Evolutionary conservation across 2,888 invertebrate species (phyloP), one percentile per base, ranked within the genome.

Genomic region (Lycia hirtaria): DNA sequence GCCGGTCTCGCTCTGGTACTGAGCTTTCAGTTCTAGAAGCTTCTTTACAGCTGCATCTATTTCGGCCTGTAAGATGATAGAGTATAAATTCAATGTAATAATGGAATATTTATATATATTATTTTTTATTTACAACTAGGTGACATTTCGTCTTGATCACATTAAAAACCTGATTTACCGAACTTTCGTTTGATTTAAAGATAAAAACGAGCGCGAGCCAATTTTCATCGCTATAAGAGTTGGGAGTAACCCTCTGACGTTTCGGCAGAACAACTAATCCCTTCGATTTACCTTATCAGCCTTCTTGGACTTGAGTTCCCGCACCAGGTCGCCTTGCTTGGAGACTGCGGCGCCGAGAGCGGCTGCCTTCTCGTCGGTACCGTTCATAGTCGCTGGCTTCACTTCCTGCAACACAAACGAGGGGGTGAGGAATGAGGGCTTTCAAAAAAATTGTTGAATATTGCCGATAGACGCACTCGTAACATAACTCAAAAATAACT

Each of bases 291-390:
- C 90, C 92, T 96, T 96, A 4, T 93, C 87, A 43, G 95, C 95
- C 72, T 96, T 96, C 60, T 94, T 93, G 0, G 93, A 74, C 79
- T 96, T 96, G 0, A 96, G 86, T 38, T 95, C 93, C 30, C 97
- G 90, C 0, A 97, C 94, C 35, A 93, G 78, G 49, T 96, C 94
- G 0, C 96, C 95, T 73, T 95, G 95, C 45, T 87, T 85, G 2
- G 84, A 76, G 61, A 95, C 94, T 56, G 93, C 80, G 0, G 77
- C 78, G 14, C 74, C 74, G 49, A 87, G 57, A 30, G 80, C 65
- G 49, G 81, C 60, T 10, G 69, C 71, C 24, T 80, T 78, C 1
- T 72, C 76, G 1, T 73, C 80, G 0, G 50, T 63, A 0, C 78
- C 82, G 65, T 81, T 83, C 81, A 84, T 82, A 38, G 72, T 47